Conservation (phyloP, 2,888 invertebrate species). For the Dynastes maya region DNA sequence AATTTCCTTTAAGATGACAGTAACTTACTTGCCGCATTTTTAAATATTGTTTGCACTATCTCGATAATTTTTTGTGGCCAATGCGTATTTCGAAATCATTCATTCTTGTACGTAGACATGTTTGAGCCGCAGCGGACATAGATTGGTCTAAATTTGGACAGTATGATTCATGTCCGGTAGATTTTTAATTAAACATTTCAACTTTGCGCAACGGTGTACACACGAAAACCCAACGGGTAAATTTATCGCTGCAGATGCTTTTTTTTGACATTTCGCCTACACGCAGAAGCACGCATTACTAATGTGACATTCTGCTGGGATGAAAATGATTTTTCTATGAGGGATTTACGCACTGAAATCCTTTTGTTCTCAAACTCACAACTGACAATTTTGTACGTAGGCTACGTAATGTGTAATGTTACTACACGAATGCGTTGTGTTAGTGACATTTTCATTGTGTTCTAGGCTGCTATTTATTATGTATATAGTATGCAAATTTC, state of each 20-base stretch:
- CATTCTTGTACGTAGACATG: background rate
- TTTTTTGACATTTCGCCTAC: constrained; percentile 7
- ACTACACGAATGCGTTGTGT: background rate
- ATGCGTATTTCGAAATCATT: background rate
- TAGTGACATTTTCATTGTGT: background rate
- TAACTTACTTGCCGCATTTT: too few relatives aligned
- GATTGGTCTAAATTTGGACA: background rate
- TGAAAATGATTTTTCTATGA: background rate
- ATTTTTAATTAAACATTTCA: constrained; percentile 22
- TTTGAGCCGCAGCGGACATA: background rate
- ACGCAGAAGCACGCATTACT: background rate
- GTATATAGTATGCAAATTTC: constrained; percentile 1
- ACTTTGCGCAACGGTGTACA: constrained; percentile 4
- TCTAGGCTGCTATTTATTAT: constrained; percentile 6
- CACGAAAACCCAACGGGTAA: background rate
- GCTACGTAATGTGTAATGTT: too few relatives aligned
- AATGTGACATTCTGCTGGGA: background rate
- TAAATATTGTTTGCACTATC: too few relatives aligned
- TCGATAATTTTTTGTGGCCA: background rate
- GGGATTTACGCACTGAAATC: background rate
- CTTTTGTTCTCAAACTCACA: too few relatives aligned
- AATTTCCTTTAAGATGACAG: too few relatives aligned
- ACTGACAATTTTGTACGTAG: too few relatives aligned
- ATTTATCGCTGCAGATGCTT: constrained; percentile 26
- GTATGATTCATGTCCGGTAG: constrained; percentile 5